Base-by-base conservation (phyloP, 1,140 invertebrate genomes). In the Sycophaga agraensis region DNA sequence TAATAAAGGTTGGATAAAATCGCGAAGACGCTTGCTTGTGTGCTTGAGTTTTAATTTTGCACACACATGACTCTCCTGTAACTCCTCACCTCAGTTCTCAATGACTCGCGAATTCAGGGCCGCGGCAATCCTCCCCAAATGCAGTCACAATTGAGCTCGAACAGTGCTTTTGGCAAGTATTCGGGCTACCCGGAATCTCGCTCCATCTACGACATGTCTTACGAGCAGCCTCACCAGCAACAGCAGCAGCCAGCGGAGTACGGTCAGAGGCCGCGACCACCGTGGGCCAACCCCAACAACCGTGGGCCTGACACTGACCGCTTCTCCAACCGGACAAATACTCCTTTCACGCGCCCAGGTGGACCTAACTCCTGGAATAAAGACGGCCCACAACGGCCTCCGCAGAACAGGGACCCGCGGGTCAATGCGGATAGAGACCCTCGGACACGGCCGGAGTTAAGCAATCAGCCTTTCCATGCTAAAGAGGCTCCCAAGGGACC, bases 351-450 rank as follows among this genome's bases (percentile, higher is more conserved):
- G 7, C 26, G 39, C 14, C 46, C 54, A 2, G 46, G 40, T 4
- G 45, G 48, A 26, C 49, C 26, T 1, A 59, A 59, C 46, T 51
- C 48, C 4, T 60, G 58, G 58, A 60, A 60, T 12, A 62, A 55
- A 14, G 59, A 55, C 17, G 51, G 39, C 1, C 40, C 42, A 2
- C 34, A 12, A 16, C 16, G 34, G 14, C 35, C 17, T 39, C 7
- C 7, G 14, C 7, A 4, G n/a, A 39, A 14, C 4, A 51, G 58
- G 19, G 58, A 59, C 34, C 59, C 59, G n/a, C 55, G 59, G n/a
- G n/a, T 37, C 4, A 4, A 28, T 4, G 11, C 31, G 0, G 31
- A 21, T 12, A 19, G 49, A 9, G 59, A 60, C 42, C 51, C 50
- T 14, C 35, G 59, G 14, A 49, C 19, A 2, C 46, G 57, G 11